A percentile compares a stretch with the other conserved stretches of the same genome.
Conservation (phyloP, 2,797 vertebrate species). For the Aphelocoma californica region DNA sequence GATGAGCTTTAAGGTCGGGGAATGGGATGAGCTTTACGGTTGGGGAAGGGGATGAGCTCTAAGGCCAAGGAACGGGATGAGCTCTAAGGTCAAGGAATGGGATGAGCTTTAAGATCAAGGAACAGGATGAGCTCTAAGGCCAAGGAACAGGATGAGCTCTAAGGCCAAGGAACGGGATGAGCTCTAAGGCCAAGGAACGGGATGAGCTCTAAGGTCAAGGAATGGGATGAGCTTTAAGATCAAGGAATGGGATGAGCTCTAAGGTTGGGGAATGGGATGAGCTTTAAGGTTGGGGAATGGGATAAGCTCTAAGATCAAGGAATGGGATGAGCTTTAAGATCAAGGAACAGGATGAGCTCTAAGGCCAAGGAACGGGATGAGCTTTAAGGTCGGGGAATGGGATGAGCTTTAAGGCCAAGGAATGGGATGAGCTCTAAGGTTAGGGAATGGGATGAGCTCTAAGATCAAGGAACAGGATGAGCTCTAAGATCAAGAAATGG, state of each 20-base stretch:
- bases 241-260: fast-evolving
- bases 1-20: not conserved
- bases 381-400: fast-evolving
- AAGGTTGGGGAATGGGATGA: fast-evolving
- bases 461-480: not conserved
- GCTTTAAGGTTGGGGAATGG: fast-evolving
- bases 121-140: not conserved
- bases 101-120: not conserved
- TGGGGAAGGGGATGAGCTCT: not conserved
- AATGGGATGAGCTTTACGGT: not conserved
- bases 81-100: fast-evolving
- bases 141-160: not conserved
- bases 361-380: not conserved
- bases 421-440: fast-evolving
- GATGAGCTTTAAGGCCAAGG: fast-evolving
- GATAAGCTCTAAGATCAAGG: fast-evolving
- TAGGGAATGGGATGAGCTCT: not conserved
- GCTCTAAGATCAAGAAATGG: fast-evolving
- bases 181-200: not conserved
- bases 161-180: not conserved
- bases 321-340: no score
- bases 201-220: not conserved
- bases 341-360: not conserved
- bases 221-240: fast-evolving
- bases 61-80: not conserved